Conservation (phyloP, 1,140 invertebrate species). For the Harlomillsia oculata region DNA sequence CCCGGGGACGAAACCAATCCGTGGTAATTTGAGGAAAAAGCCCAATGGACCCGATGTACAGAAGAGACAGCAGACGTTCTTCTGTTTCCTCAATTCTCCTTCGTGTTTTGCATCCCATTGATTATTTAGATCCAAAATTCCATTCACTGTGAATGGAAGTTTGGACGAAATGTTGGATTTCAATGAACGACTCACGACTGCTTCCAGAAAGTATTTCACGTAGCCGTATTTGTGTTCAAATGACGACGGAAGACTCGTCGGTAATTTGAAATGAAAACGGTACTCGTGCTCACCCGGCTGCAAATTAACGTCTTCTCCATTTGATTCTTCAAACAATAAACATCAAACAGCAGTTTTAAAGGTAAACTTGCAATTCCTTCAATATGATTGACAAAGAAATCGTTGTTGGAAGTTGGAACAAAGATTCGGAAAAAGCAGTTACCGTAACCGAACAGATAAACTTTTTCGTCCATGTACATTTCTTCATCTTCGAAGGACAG, state of each 20-base stretch:
- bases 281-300: constrained; percentile 18
- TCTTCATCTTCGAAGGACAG: constrained; percentile 18
- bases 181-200: constrained; percentile 19
- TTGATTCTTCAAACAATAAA: constrained; percentile 14
- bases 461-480: constrained; percentile 29
- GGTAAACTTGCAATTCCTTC: too few species aligned
- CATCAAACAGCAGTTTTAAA: too few species aligned
- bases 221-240: constrained; percentile 25
- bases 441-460: constrained; percentile 28
- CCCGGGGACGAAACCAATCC: constrained; percentile 24
- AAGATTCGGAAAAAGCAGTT: not conserved
- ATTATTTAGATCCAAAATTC: constrained; percentile 29
- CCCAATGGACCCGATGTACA: constrained; percentile 21
- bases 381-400: too few species aligned
- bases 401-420: too few species aligned
- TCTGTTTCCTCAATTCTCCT: constrained; percentile 5
- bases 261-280: constrained; percentile 25
- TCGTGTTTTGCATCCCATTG: constrained; percentile 22
- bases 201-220: constrained; percentile 30
- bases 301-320: constrained; percentile 10
- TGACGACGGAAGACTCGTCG: constrained; percentile 21
- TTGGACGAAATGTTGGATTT: constrained; percentile 21
- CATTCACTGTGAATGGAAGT: constrained; percentile 26
- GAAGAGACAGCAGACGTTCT: constrained; percentile 23
- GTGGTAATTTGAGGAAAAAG: constrained; percentile 20